A percentile compares a stretch with the other conserved stretches of the same genome.
Conservation (phyloP, 2,113 vertebrate genomes). For the Phyllostomus hastatus region DNA sequence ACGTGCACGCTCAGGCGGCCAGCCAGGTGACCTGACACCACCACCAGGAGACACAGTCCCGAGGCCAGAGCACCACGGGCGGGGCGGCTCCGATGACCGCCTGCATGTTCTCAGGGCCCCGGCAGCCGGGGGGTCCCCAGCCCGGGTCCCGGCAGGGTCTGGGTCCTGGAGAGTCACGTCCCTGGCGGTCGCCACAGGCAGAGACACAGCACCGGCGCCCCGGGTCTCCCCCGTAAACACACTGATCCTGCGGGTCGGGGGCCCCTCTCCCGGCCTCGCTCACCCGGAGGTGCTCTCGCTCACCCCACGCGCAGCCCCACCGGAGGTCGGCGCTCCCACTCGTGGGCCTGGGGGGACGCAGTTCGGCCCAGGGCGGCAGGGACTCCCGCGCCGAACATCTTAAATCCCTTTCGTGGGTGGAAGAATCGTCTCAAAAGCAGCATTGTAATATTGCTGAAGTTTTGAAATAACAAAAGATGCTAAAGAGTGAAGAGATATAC, state of each 20-base stretch:
- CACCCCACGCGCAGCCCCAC: not conserved
- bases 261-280: not conserved
- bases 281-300: not conserved
- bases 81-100: no score
- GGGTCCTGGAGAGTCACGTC: not conserved
- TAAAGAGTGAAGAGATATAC: not conserved
- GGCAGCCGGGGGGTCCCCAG: not conserved
- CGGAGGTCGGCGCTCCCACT: not conserved
- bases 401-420: not conserved
- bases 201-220: not conserved
- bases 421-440: not conserved
- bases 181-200: not conserved
- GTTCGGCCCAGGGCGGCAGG: not conserved
- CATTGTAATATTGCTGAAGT: not conserved
- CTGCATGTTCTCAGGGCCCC: not conserved
- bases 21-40: not conserved
- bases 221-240: not conserved
- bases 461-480: not conserved
- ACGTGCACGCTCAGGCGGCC: not conserved
- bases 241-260: rapidly evolving
- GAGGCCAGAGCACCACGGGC: no score
- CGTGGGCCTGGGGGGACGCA: not conserved
- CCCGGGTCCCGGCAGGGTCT: not conserved
- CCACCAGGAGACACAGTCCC: no score
- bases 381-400: not conserved